These are phyloP conservation scores for Xiphydria camelus DNA, from an alignment of 2,888 invertebrate genomes.

Conservation along the genomic window DNA sequence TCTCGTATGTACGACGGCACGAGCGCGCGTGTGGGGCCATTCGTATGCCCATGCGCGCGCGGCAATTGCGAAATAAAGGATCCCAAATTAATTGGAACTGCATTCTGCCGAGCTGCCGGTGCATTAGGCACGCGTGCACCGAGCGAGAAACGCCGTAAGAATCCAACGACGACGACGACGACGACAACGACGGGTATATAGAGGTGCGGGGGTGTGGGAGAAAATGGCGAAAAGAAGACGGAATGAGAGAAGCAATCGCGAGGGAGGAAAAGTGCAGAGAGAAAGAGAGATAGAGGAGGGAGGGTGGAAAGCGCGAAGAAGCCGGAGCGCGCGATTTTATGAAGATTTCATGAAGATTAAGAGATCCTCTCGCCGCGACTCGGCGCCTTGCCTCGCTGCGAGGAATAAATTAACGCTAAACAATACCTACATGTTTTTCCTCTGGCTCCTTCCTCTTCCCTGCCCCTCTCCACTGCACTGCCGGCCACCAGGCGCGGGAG, in stretches of 20 bases:
- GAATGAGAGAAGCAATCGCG: neutral
- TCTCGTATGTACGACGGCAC: too few relatives aligned
- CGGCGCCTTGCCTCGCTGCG: constrained; percentile 5
- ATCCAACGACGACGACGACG: constrained; percentile 6
- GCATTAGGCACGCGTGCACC: constrained; percentile 15
- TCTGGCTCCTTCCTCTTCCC: constrained; percentile 10
- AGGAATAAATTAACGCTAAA: constrained; percentile 30
- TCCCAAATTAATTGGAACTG: constrained; percentile 18
- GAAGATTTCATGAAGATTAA: constrained; percentile 29
- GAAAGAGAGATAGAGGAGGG: constrained; percentile 5
- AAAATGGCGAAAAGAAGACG: constrained; percentile 15
- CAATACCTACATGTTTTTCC: constrained; percentile 26
- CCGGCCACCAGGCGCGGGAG: neutral
- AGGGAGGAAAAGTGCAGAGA: neutral
- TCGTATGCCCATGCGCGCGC: neutral
- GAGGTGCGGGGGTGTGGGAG: constrained; percentile 23
- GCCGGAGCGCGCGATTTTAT: constrained; percentile 21
- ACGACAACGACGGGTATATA: constrained; percentile 19
- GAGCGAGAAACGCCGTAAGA: constrained; percentile 1
- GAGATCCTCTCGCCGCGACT: constrained; percentile 16
- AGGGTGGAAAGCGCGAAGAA: constrained; percentile 14
- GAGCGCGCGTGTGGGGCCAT: too few relatives aligned
- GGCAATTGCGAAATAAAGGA: constrained; percentile 1
- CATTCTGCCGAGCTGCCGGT: constrained; percentile 13
- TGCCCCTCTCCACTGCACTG: constrained; percentile 4